phyloP scores from a whole-genome alignment of 2,888 invertebrate genomes.

The Panzeria rudis region DNA sequence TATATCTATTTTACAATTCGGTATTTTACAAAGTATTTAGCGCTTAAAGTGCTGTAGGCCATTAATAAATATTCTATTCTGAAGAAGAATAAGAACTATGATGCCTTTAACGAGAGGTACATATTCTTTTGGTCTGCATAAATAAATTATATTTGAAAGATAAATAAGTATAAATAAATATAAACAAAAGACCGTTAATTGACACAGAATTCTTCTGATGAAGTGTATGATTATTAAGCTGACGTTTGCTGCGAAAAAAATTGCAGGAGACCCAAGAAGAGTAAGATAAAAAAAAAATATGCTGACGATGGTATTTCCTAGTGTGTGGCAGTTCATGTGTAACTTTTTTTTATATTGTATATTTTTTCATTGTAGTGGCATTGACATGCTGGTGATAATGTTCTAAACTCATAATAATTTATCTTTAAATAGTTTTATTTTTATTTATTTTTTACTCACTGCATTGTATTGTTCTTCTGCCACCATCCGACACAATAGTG shows the following conservation, averaged over 20 bases:
- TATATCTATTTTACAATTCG: too few relatives aligned
- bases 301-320: constrained; percentile 34
- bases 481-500: constrained; percentile 17
- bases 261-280: not conserved
- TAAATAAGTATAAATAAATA: constrained; percentile 54
- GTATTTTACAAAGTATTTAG: too few relatives aligned
- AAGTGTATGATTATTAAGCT: constrained; percentile 17
- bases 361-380: constrained; percentile 20
- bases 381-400: constrained; percentile 62
- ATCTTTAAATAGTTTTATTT: constrained; percentile 33
- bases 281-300: not conserved
- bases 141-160: constrained; percentile 21
- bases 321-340: constrained; percentile 60
- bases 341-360: constrained; percentile 35
- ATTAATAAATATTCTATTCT: not conserved
- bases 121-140: constrained; percentile 8
- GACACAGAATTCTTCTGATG: constrained; percentile 61
- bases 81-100: constrained; percentile 9
- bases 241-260: not conserved
- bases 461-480: constrained; percentile 9
- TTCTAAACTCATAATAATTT: constrained; percentile 56
- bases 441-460: not conserved
- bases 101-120: not conserved
- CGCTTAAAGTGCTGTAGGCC: constrained; percentile 19
- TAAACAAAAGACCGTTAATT: constrained; percentile 71